Evolutionary conservation across 2,888 invertebrate species (phyloP).

Genomic region (Syritta pipiens): DNA sequence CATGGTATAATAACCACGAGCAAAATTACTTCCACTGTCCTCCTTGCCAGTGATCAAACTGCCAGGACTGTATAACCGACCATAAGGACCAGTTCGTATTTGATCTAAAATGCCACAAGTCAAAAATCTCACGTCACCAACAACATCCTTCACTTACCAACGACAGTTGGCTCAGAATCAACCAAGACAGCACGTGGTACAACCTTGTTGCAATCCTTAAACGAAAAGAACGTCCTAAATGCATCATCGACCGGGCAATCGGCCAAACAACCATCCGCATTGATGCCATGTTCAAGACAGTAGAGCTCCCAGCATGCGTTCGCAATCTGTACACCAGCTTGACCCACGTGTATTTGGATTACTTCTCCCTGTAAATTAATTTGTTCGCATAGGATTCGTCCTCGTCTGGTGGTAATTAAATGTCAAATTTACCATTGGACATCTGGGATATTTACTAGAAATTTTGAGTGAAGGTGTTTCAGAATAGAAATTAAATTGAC

Average conservation of each 20-base stretch:
- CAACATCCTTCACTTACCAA: too few relatives aligned
- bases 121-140: too few relatives aligned
- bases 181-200: slow-evolving; percentile 91
- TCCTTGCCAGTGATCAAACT: slow-evolving; percentile 89
- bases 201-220: slow-evolving; percentile 83
- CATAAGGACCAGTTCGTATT: slow-evolving; percentile 85
- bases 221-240: slow-evolving; percentile 74
- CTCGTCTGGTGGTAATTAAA: too few relatives aligned
- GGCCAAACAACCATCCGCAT: slow-evolving; percentile 83
- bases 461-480: slow-evolving; percentile 15
- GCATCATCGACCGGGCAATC: slow-evolving; percentile 72
- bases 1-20: slow-evolving; percentile 88
- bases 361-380: slow-evolving; percentile 82
- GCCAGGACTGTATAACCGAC: slow-evolving; percentile 87
- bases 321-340: slow-evolving; percentile 89
- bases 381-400: too few relatives aligned
- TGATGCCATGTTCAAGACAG: slow-evolving; percentile 88
- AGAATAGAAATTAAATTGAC: neutral
- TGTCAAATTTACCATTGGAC: neutral
- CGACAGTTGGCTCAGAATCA: slow-evolving; percentile 93
- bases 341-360: slow-evolving; percentile 90
- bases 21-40: slow-evolving; percentile 92
- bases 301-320: slow-evolving; percentile 90
- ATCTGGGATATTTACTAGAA: slow-evolving; percentile 2
- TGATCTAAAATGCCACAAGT: slow-evolving; percentile 81